A percentile compares a stretch with the other conserved stretches of the same genome.
Conservation (phyloP, 2,888 invertebrate genomes). For the Dolomedes plantarius region DNA sequence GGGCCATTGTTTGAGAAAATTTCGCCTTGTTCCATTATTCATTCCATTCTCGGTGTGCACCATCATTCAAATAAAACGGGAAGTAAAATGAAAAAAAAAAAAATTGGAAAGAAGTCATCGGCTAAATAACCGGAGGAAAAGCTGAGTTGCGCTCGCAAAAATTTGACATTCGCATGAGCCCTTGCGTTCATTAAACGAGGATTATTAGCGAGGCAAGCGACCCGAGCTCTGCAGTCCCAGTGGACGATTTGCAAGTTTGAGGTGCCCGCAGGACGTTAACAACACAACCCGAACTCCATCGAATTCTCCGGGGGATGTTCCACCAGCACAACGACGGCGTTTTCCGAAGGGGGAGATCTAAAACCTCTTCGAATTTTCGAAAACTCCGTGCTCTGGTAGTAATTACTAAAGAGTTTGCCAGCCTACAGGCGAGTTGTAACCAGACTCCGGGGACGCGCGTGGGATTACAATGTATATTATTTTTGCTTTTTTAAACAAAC, state of each 20-base stretch:
- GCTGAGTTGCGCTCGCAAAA: slow-evolving; percentile 37
- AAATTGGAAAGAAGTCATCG: slow-evolving; percentile 13
- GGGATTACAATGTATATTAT: slow-evolving; percentile 56
- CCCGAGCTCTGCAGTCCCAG: slow-evolving; percentile 37
- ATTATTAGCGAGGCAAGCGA: slow-evolving; percentile 62
- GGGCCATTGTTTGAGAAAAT: slow-evolving; percentile 63
- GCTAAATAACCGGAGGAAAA: slow-evolving; percentile 61
- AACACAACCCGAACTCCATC: slow-evolving; percentile 52
- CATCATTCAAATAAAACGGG: slow-evolving; percentile 31
- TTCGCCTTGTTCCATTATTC: slow-evolving; percentile 61
- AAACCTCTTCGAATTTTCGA: slow-evolving; percentile 64
- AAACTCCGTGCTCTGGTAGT: slow-evolving; percentile 38
- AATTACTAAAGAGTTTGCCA: slow-evolving; percentile 60
- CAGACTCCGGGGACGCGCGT: slow-evolving; percentile 36
- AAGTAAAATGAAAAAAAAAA: slow-evolving; percentile 19
- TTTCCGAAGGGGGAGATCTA: slow-evolving; percentile 47
- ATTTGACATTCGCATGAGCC: slow-evolving; percentile 65
- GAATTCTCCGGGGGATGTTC: slow-evolving; percentile 14
- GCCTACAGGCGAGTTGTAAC: slow-evolving; percentile 66
- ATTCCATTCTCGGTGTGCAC: slow-evolving; percentile 29
- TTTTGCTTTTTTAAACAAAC: slow-evolving; percentile 59
- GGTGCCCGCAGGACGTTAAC: slow-evolving; percentile 68
- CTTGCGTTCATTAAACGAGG: slow-evolving; percentile 65
- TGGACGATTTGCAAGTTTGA: slow-evolving; percentile 69
- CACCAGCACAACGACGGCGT: slow-evolving; percentile 19